Base-by-base conservation (phyloP, 2,113 vertebrate species). In the Alexandromys fortis region DNA sequence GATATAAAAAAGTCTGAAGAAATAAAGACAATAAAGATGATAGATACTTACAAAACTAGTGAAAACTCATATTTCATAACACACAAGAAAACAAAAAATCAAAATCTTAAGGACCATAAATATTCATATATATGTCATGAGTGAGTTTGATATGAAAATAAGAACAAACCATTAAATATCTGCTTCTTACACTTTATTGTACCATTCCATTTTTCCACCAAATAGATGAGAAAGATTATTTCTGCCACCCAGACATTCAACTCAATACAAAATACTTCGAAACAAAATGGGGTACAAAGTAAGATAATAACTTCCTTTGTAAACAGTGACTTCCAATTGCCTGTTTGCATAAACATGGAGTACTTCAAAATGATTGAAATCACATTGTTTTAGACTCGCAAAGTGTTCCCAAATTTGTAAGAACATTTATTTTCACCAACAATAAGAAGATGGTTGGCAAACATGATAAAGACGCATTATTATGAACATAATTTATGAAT, bases 261-360 rank as follows among this genome's bases (percentile, higher is more conserved):
- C 26, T 94, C 17, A 83, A 68, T 17, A 88, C 16, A 92, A 88
- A 94, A 35, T 2, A 65, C 58, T 58, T 58, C 4, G 86, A 91
- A 92, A 49, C 5, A 93, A 92, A 92, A 90, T 7, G 2, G 19
- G 35, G 86, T 88, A 63, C 9, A 52, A 72, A 49, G 7, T 21
- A 63, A 73, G 52, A 63, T 78, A 87, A 83, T 10, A 68, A 42
- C 1, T 45, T 47, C 22, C 19, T 70, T 89, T 35, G 38, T 42
- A 82, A 73, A 55, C 24, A 94, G 10, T 91, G n/a, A 47, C 14
- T 86, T 96, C 95, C 73, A 92, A 55, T 76, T 93, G 87, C 12
- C 21, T 81, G 3, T 67, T 94, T 92, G 17, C 5, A 65, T 79
- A 92, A 58, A 49, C 22, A 4, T 86, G 3, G 17, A 63, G 45